phyloP scores from a whole-genome alignment of 2,113 vertebrate genomes.

The Ondatra zibethicus region DNA sequence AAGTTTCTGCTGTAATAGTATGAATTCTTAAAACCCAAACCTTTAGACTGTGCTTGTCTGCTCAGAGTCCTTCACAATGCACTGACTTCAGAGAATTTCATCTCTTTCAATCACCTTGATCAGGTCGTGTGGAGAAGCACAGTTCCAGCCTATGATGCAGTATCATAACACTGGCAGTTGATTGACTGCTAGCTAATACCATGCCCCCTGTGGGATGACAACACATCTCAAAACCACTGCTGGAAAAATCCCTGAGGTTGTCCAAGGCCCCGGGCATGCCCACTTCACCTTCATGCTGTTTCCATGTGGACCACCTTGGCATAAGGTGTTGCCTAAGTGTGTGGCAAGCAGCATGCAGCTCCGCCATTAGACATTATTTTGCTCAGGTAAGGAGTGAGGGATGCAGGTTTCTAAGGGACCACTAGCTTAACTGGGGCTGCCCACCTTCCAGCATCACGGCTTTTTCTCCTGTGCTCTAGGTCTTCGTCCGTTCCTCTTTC shows the following conservation, averaged over 20 bases:
- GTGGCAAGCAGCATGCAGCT: neutral
- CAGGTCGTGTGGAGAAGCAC: conserved; percentile 1
- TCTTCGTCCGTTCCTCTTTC: neutral
- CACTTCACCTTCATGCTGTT: neutral
- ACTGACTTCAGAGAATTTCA: neutral
- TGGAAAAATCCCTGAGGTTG: neutral
- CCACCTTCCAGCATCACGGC: neutral
- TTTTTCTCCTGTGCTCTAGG: neutral
- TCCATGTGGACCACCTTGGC: neutral
- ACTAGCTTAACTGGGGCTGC: neutral
- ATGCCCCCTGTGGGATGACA: neutral
- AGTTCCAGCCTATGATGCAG: neutral
- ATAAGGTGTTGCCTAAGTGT: neutral
- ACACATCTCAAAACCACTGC: neutral
- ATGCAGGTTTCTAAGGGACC: neutral
- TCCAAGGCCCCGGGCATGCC: neutral
- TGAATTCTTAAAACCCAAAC: neutral
- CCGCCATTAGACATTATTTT: neutral
- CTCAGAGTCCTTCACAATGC: conserved; percentile 21
- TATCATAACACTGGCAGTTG: neutral
- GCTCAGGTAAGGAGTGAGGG: neutral
- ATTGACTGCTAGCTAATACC: neutral
- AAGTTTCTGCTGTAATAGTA: neutral
- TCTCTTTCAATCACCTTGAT: neutral
- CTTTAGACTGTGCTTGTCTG: neutral